Percentiles rank a stretch among this genome's conserved stretches.
Evolutionary conservation across 2,888 invertebrate genomes (phyloP).

Genomic region (Rhorus exstirpatorius): DNA sequence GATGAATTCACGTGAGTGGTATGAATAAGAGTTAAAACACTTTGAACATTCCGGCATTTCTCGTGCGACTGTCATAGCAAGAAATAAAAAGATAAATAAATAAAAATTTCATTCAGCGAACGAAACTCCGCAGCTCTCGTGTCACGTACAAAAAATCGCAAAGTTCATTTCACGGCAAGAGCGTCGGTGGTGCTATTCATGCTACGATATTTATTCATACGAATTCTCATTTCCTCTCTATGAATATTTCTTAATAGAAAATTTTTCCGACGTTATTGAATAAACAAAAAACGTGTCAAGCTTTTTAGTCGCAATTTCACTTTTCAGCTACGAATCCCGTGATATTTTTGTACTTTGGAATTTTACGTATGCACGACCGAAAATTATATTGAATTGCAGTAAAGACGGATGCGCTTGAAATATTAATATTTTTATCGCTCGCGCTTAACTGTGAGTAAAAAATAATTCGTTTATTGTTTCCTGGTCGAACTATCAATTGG

Average conservation of each 20-base stretch:
- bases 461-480: background rate
- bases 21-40: constrained; percentile 52
- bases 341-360: background rate
- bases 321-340: background rate
- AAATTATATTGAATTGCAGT: background rate
- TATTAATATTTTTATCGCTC: background rate
- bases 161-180: constrained; percentile 59
- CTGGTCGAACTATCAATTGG: background rate
- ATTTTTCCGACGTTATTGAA: constrained; percentile 50
- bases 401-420: background rate
- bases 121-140: constrained; percentile 24
- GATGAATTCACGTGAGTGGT: constrained; percentile 25
- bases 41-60: constrained; percentile 59
- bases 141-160: constrained; percentile 46
- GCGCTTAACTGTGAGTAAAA: background rate
- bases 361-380: background rate
- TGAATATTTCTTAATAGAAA: constrained; percentile 39
- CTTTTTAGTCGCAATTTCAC: background rate
- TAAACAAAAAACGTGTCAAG: constrained; percentile 52
- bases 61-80: constrained; percentile 40
- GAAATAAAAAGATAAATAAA: constrained; percentile 27
- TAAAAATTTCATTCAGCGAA: constrained; percentile 35
- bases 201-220: constrained; percentile 64
- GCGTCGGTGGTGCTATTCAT: constrained; percentile 49
- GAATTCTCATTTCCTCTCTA: constrained; percentile 29